phyloP scores from a whole-genome alignment of 2,888 invertebrate species.

The Nymphalis polychloros region DNA sequence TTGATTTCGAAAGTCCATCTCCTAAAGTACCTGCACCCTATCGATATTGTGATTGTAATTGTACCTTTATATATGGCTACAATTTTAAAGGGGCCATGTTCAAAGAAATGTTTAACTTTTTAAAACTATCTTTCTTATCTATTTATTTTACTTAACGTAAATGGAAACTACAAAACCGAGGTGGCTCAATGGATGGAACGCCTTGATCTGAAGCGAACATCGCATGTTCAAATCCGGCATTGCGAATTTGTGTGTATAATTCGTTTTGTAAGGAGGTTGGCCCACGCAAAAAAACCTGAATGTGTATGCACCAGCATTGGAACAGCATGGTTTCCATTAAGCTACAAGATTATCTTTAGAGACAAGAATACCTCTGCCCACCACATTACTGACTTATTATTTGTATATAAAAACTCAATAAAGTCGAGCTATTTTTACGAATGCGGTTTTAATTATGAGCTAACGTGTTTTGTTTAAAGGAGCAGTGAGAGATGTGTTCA shows the following conservation, averaged over 20 bases:
- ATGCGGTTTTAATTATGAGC: conserved; percentile 21
- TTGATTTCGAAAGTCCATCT: conserved; percentile 76
- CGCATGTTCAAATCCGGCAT: too few relatives aligned
- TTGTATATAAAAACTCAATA: background rate
- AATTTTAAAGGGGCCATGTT: conserved; percentile 27
- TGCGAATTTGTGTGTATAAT: too few relatives aligned
- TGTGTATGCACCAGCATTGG: too few relatives aligned
- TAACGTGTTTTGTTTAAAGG: conserved; percentile 31
- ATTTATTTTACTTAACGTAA: background rate
- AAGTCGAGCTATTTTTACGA: background rate
- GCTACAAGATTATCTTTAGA: too few relatives aligned
- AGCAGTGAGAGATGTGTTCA: conserved; percentile 27
- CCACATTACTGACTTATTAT: too few relatives aligned
- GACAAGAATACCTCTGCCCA: too few relatives aligned
- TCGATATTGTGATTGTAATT: conserved; percentile 42
- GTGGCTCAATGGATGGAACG: too few relatives aligned
- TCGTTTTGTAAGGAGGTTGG: too few relatives aligned
- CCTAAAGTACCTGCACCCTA: conserved; percentile 61
- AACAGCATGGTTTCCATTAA: too few relatives aligned
- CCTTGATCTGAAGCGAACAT: too few relatives aligned
- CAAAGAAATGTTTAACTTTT: conserved; percentile 30
- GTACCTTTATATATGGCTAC: conserved; percentile 34
- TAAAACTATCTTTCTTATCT: background rate
- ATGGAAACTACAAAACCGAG: too few relatives aligned
- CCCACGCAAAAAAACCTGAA: too few relatives aligned